Evolutionary conservation across 2,888 invertebrate genomes (phyloP).

Genomic region (Cheilosia variabilis): DNA sequence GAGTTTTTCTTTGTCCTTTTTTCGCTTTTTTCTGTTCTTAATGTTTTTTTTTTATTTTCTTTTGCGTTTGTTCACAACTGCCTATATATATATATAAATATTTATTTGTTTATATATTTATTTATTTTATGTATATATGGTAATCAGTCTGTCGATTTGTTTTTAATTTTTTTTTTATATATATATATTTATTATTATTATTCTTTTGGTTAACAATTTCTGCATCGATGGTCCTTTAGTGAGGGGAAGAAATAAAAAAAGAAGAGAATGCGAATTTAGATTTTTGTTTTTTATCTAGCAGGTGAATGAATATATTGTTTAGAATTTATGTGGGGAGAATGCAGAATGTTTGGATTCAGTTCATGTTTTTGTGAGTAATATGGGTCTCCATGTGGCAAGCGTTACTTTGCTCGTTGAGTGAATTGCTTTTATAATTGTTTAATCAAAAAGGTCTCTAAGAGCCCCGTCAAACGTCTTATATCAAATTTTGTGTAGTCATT

Average conservation of each 20-base stretch:
- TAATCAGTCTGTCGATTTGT: constrained; percentile 84
- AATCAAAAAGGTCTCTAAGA: no score
- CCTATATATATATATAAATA: constrained; percentile 79
- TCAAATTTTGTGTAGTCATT: no score
- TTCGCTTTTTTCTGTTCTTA: constrained; percentile 59
- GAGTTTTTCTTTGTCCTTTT: constrained; percentile 52
- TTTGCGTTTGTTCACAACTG: constrained; percentile 73
- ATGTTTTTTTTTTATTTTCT: constrained; percentile 43
- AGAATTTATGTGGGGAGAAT: no score
- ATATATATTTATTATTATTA: constrained; percentile 78
- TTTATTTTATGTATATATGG: constrained; percentile 78
- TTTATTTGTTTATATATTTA: constrained; percentile 78
- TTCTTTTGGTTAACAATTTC: constrained; percentile 75
- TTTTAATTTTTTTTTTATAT: constrained; percentile 77
- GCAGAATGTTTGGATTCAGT: no score
- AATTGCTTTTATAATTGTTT: no score
- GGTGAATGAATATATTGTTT: no score
- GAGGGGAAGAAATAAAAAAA: constrained; percentile 42
- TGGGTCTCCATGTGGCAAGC: no score
- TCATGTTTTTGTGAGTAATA: no score
- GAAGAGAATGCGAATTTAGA: constrained; percentile 40
- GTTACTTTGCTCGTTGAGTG: no score
- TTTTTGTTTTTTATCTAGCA: background rate
- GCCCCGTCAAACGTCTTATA: no score
- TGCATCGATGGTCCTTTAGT: constrained; percentile 75